Conservation (phyloP, 2,113 vertebrate genomes). For the Mixornis gularis region DNA sequence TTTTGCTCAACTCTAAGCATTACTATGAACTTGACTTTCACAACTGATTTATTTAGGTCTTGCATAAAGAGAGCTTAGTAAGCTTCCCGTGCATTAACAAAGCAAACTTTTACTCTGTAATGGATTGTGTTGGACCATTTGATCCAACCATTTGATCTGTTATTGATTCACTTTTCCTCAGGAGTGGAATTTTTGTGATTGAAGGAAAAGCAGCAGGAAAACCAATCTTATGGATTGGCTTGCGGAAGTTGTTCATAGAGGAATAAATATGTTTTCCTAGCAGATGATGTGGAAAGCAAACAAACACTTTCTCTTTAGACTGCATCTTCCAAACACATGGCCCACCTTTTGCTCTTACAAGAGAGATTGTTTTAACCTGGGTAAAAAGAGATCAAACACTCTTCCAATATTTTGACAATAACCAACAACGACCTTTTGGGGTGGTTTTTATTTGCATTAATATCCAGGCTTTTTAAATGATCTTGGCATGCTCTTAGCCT, state of each 20-base stretch:
- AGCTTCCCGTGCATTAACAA: not conserved
- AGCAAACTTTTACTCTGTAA: not conserved
- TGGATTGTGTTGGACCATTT: not conserved
- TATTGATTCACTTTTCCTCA: not conserved
- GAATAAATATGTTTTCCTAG: not conserved
- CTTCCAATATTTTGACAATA: not conserved
- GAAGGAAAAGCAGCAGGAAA: not conserved
- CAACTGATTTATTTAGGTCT: not conserved
- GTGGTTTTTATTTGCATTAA: not conserved
- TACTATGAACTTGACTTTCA: not conserved
- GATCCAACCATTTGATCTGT: too few relatives aligned
- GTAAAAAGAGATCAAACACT: not conserved
- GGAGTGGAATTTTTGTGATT: not conserved
- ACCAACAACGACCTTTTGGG: not conserved
- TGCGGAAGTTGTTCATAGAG: not conserved
- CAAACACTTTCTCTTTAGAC: not conserved
- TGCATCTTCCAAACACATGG: not conserved
- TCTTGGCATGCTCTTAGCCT: not conserved
- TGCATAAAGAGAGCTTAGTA: not conserved
- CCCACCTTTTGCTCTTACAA: not conserved
- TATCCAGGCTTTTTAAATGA: not conserved
- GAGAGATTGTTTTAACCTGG: not conserved
- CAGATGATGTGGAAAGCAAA: not conserved
- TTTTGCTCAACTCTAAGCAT: not conserved
- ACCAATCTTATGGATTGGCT: fast-evolving